These are phyloP conservation scores for Sericinus montela DNA, from an alignment of 2,888 invertebrate genomes.

Conservation along the genomic window DNA sequence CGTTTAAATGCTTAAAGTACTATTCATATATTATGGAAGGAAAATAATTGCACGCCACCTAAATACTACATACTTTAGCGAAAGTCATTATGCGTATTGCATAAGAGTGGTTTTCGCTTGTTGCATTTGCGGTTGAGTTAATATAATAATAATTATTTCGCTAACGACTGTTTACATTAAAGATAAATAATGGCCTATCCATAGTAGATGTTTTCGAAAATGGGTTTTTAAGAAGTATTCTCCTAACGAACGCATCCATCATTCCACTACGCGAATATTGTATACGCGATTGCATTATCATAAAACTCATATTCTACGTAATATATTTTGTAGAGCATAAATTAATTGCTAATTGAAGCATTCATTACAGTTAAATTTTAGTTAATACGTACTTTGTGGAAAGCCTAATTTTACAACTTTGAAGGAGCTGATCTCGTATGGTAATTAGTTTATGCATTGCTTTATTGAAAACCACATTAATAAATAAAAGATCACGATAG, in stretches of 20 bases:
- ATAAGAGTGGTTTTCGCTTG: background rate
- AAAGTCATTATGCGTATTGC: background rate
- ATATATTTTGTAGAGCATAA: too few species aligned
- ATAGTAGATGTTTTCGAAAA: constrained; percentile 30
- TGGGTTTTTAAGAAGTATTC: constrained; percentile 30
- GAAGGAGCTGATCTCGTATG: too few species aligned
- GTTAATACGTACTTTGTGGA: too few species aligned
- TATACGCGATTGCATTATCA: constrained; percentile 22
- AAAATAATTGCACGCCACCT: background rate
- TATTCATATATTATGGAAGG: background rate
- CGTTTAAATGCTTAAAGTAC: constrained; percentile 19
- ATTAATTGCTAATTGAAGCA: too few species aligned
- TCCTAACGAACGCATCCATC: constrained; percentile 23
- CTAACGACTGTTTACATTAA: constrained; percentile 40
- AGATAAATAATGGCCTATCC: constrained; percentile 41
- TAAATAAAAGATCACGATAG: too few species aligned
- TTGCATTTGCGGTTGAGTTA: constrained; percentile 17
- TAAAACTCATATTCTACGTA: too few species aligned
- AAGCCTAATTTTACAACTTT: too few species aligned
- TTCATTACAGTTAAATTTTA: too few species aligned
- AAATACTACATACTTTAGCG: too few species aligned
- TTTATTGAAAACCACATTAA: too few species aligned
- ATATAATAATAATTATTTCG: constrained; percentile 30
- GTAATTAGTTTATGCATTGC: too few species aligned
- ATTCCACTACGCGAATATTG: constrained; percentile 27